These are phyloP conservation scores for Pseudeuparius sepicola DNA, from an alignment of 2,888 invertebrate species.

Conservation along the genomic window DNA sequence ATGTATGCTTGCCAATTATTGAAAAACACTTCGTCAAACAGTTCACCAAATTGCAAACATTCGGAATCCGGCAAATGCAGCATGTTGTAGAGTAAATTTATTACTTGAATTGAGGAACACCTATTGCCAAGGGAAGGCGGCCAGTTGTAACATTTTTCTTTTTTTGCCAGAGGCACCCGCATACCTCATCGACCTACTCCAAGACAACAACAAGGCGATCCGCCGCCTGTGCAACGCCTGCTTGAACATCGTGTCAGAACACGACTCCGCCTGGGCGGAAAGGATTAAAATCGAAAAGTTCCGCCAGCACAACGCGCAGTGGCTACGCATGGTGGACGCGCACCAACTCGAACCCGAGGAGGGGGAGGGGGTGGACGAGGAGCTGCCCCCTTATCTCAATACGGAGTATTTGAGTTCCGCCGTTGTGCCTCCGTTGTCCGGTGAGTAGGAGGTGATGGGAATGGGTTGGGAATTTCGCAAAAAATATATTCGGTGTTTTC, in stretches of 20 bases:
- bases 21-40: too few relatives aligned
- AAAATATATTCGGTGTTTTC: too few relatives aligned
- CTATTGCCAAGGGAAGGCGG: too few relatives aligned
- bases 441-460: conserved; percentile 21
- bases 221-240: conserved; percentile 91
- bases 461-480: too few relatives aligned
- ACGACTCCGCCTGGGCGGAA: conserved; percentile 86
- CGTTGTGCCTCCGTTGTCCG: conserved; percentile 35
- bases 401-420: conserved; percentile 49
- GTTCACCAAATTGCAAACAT: too few relatives aligned
- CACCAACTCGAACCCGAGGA: conserved; percentile 42
- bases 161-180: conserved; percentile 73
- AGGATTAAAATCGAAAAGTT: conserved; percentile 91
- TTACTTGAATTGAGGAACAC: too few relatives aligned
- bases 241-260: conserved; percentile 88
- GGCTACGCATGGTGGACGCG: conserved; percentile 92
- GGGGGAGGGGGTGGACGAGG: conserved; percentile 54
- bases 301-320: conserved; percentile 96
- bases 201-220: conserved; percentile 91
- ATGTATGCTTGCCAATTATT: too few relatives aligned
- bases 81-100: too few relatives aligned
- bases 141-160: too few relatives aligned
- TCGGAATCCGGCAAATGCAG: too few relatives aligned
- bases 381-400: conserved; percentile 64
- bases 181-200: conserved; percentile 93